phyloP scores from a whole-genome alignment of 2,113 vertebrate genomes.

The Bucco capensis region DNA sequence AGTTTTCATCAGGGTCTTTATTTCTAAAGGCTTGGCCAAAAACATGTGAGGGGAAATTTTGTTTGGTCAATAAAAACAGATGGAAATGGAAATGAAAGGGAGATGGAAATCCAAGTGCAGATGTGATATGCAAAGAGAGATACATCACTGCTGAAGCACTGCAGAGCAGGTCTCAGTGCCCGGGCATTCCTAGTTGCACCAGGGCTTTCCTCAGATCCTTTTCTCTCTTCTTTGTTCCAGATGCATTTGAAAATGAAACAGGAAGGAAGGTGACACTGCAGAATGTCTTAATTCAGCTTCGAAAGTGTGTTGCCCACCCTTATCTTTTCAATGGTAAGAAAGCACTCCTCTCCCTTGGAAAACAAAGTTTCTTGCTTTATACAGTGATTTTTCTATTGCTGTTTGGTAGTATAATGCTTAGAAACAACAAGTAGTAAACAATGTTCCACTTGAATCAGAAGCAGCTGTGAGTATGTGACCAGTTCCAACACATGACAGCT shows the following conservation, averaged over 20 bases:
- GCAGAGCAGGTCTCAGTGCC: not conserved
- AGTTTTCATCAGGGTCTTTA: not conserved
- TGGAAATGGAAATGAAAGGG: too few species aligned
- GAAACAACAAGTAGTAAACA: not conserved
- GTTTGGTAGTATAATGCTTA: not conserved
- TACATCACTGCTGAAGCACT: not conserved
- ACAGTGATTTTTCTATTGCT: not conserved
- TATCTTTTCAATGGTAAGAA: slow-evolving; percentile 89
- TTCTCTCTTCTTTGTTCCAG: slow-evolving; percentile 65
- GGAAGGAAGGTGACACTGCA: slow-evolving; percentile 81
- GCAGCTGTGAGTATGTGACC: not conserved
- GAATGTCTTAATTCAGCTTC: slow-evolving; percentile 88
- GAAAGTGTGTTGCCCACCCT: slow-evolving; percentile 90
- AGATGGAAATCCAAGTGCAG: not conserved
- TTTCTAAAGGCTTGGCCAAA: not conserved
- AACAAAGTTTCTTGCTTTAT: not conserved
- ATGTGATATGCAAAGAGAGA: not conserved
- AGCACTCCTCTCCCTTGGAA: not conserved
- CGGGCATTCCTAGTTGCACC: not conserved
- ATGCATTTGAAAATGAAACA: slow-evolving; percentile 81
- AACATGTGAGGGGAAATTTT: not conserved
- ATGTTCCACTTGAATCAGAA: not conserved
- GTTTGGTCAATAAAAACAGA: not conserved
- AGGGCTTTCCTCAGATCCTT: not conserved
- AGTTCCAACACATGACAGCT: not conserved